Conservation (phyloP, 2,797 vertebrate genomes). For the Brachymystax lenok region DNA sequence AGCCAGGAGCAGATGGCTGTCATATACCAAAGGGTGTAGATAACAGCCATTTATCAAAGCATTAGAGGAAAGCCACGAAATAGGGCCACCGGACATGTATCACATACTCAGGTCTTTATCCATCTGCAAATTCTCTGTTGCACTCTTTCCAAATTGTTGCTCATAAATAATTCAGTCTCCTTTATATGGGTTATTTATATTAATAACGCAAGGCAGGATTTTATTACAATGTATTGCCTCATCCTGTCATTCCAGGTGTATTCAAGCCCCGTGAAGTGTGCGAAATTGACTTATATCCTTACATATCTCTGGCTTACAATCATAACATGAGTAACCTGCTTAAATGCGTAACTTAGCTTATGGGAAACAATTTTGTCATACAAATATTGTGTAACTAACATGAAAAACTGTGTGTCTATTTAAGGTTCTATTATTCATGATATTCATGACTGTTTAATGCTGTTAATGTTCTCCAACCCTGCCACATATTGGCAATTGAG, state of each 20-base stretch:
- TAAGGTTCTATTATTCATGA: conserved; percentile 50
- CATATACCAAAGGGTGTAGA: conserved; percentile 74
- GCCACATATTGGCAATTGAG: conserved; percentile 40
- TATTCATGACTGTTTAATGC: conserved; percentile 64
- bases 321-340: no score
- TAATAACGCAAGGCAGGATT: conserved; percentile 35
- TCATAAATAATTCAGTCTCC: conserved; percentile 73
- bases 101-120: conserved; percentile 39
- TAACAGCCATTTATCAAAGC: conserved; percentile 79
- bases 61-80: conserved; percentile 70
- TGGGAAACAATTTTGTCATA: no score
- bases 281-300: no score
- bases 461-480: conserved; percentile 36
- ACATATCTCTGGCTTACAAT: no score
- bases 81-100: conserved; percentile 75
- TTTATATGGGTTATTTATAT: conserved; percentile 46
- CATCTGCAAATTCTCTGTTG: conserved; percentile 55
- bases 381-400: background rate
- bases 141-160: conserved; percentile 67
- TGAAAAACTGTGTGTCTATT: conserved; percentile 42
- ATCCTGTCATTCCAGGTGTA: background rate
- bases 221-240: no score
- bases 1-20: conserved; percentile 74
- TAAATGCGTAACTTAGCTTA: no score
- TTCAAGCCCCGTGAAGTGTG: background rate